Percentiles rank a stretch among this genome's conserved stretches.
Evolutionary conservation across 2,113 vertebrate species (phyloP).

Genomic region (Alouatta palliata): DNA sequence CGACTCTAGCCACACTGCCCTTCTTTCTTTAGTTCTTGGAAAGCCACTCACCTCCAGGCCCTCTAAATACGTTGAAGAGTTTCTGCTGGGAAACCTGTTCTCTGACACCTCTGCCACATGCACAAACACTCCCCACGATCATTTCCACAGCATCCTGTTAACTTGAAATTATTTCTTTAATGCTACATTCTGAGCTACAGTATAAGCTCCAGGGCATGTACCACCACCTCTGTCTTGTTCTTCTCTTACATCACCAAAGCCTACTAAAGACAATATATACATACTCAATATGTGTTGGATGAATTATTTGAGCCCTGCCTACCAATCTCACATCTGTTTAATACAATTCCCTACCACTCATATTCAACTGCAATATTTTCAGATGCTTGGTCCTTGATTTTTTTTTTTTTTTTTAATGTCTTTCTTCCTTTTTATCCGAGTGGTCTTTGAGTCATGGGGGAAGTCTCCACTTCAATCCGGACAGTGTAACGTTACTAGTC

Average conservation of each 20-base stretch:
- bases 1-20: background rate
- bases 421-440: background rate
- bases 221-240: background rate
- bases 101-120: background rate
- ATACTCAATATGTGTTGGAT: background rate
- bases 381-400: background rate
- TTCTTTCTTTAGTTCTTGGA: constrained; percentile 21
- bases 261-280: background rate
- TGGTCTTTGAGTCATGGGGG: background rate
- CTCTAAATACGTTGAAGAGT: background rate
- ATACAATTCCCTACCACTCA: background rate
- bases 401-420: background rate
- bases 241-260: background rate
- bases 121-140: background rate
- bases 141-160: background rate
- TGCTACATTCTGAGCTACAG: background rate
- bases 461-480: background rate
- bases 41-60: background rate
- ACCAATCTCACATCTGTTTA: background rate
- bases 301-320: background rate
- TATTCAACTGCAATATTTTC: background rate
- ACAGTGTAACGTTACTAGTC: constrained; percentile 33
- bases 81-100: constrained; percentile 12
- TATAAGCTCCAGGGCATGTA: background rate
- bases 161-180: background rate